A percentile compares a stretch with the other conserved stretches of the same genome.
phyloP scores from a whole-genome alignment of 2,797 vertebrate genomes.

The Hydrolagus colliei region DNA sequence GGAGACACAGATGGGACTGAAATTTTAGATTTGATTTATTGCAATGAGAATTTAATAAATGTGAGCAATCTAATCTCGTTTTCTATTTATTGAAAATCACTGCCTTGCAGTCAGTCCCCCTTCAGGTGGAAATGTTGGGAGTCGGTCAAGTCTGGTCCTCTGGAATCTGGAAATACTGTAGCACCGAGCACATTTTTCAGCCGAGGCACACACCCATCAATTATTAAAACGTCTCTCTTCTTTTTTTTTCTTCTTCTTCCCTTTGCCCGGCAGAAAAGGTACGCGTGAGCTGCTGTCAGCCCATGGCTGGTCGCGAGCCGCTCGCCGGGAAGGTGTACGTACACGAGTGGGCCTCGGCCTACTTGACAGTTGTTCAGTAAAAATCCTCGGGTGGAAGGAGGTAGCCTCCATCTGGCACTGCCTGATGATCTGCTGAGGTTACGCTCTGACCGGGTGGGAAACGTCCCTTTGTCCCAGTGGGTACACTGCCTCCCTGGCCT shows the following conservation, averaged over 20 bases:
- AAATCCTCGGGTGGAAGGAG: background rate
- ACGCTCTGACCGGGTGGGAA: background rate
- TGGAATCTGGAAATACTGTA: background rate
- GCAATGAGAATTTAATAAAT: background rate
- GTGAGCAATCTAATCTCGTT: background rate
- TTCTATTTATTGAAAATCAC: background rate
- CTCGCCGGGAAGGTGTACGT: too few species aligned
- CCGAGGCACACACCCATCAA: background rate
- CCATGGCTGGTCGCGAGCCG: background rate
- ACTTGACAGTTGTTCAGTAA: slow-evolving; percentile 19
- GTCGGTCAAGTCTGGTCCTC: background rate
- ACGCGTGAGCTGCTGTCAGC: background rate
- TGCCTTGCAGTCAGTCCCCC: too few species aligned
- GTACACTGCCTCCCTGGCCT: background rate
- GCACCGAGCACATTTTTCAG: background rate
- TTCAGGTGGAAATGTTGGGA: background rate
- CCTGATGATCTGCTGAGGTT: background rate
- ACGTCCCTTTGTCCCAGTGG: background rate
- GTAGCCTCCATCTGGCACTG: background rate
- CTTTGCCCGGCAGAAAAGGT: background rate
- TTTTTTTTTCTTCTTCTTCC: too few species aligned
- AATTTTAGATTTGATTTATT: background rate
- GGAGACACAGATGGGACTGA: too few species aligned
- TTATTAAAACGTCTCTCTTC: background rate
- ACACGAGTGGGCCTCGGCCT: background rate